Base-by-base conservation (phyloP, 2,888 invertebrate species). In the Alitta virens region DNA sequence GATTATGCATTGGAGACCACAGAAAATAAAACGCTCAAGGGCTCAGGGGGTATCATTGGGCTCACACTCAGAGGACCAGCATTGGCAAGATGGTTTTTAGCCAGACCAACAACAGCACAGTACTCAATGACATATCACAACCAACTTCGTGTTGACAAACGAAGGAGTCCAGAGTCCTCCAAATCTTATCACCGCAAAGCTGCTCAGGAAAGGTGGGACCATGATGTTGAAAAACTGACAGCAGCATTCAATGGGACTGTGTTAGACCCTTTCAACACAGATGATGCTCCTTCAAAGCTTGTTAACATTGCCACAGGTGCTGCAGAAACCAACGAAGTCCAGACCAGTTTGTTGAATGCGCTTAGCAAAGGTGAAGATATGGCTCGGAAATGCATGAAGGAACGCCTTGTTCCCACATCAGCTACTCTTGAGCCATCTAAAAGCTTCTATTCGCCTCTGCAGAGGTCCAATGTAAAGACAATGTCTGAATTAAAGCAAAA, bases 1-100 rank as follows among this genome's bases (percentile, higher is more conserved):
- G 55, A 55, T 38, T 55, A 55, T 55, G 18, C 55, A 3, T 18
- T 55, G 55, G 55, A 55, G 40, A 23, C 23, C 42, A 56, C 46
- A 7, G 9, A 56, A 25, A 56, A 56, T 25, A 56, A 56, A 43
- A 23, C n/a, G 12, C 55, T 55, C 3, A 55, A 55, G 33, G 55
- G 55, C 3, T 12, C 5, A 5, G 55, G 55, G n/a, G 55, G 55
- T 38, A 55, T 55, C 2, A 55, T 55, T 26, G 55, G 55, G 7
- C 55, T 55, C 9, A 56, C 57, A 3, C 12, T 56, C 43, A n/a
- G 24, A 46, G 46, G 18, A 24, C 3, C 7, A 7, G 46, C 57
- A 23, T 43, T 56, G 7, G 27, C 23, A 9, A 43, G 57, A 46
- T 56, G 21, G 42, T 56, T 56, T 25, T 7, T 56, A 25, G 57